Base-by-base conservation (phyloP, 2,888 invertebrate species). In the Ariolimax columbianus region DNA sequence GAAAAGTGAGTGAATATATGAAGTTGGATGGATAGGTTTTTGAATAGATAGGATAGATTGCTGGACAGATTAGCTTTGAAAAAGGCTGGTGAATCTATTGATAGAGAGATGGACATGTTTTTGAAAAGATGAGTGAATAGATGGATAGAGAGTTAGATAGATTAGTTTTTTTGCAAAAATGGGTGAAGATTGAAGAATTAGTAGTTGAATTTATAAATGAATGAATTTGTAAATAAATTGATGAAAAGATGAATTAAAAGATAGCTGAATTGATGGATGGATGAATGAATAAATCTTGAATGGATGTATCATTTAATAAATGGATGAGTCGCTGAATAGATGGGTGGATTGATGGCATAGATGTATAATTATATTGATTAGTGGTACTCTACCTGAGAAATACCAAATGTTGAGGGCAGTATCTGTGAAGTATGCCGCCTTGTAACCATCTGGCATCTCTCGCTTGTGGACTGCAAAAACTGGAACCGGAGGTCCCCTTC, bases 371-470 rank as follows among this genome's bases (percentile, higher is more conserved):
- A 66, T 30, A n/a, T 33, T 3, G 68, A 33, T 33, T 36, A n/a
- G 1, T 3, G 2, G 23, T 55, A 47, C 7, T 47, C 1, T 73
- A 85, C 87, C 84, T 83, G 87, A 82, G 43, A 87, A 87, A 75
- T 88, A 88, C 88, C 89, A 89, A 17, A 89, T 88, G 7, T 85
- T 88, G 72, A 89, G 80, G 30, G 85, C 83, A n/a, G 89, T 87
- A 51, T 88, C 87, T 59, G 80, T 78, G 59, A 89, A 86, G 78
- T 88, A 87, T 17, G 89, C 89, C n/a, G 88, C 89, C 75, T 66
- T 84, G 77, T 75, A 83, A 19, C 82, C 63, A 19, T 77, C 85
- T 26, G 77, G 75, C 1, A 47, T 51, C 0, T 75, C 83, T 30
- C 26, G 9, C 26, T 43, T 59, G 73, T 77, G 68, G 40, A 83